Percentiles rank a stretch among this genome's conserved stretches.
phyloP scores from a whole-genome alignment of 2,888 invertebrate species.

The Conistra vaccinii region DNA sequence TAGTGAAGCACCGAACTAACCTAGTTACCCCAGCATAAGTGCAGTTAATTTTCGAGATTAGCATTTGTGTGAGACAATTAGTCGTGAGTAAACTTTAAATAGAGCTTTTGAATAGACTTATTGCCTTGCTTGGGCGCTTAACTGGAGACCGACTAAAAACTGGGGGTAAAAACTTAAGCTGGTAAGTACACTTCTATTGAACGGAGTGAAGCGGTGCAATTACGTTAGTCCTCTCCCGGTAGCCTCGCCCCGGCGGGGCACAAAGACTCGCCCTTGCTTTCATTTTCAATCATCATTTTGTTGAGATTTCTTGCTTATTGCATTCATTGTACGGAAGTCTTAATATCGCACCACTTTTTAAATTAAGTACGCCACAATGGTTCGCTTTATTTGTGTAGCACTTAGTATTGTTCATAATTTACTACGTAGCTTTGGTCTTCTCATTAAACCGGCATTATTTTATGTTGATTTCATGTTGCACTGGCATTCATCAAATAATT shows the following conservation, averaged over 20 bases:
- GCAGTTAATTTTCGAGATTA: conserved; percentile 77
- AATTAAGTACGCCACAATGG: conserved; percentile 40
- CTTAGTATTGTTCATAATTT: conserved; percentile 8
- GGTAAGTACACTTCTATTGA: conserved; percentile 69
- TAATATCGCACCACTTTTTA: conserved; percentile 48
- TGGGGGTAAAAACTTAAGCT: conserved; percentile 67
- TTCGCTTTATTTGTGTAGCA: conserved; percentile 28
- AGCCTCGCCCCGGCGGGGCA: conserved; percentile 51
- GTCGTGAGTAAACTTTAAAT: conserved; percentile 75
- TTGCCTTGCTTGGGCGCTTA: conserved; percentile 64
- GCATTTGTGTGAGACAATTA: conserved; percentile 74
- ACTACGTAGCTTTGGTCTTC: conserved; percentile 11
- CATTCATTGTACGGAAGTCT: conserved; percentile 62
- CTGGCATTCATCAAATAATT: not conserved
- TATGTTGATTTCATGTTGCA: not conserved
- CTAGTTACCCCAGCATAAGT: conserved; percentile 71
- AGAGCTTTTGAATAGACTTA: conserved; percentile 70
- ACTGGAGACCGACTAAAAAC: conserved; percentile 63
- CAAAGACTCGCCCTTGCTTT: conserved; percentile 70
- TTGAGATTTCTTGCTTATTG: conserved; percentile 67
- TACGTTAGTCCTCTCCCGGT: conserved; percentile 68
- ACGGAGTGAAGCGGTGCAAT: conserved; percentile 71
- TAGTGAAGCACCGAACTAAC: conserved; percentile 68
- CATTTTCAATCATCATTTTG: conserved; percentile 72
- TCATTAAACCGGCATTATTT: not conserved